phyloP scores from a whole-genome alignment of 2,888 invertebrate species.

The Tinea trinotella region DNA sequence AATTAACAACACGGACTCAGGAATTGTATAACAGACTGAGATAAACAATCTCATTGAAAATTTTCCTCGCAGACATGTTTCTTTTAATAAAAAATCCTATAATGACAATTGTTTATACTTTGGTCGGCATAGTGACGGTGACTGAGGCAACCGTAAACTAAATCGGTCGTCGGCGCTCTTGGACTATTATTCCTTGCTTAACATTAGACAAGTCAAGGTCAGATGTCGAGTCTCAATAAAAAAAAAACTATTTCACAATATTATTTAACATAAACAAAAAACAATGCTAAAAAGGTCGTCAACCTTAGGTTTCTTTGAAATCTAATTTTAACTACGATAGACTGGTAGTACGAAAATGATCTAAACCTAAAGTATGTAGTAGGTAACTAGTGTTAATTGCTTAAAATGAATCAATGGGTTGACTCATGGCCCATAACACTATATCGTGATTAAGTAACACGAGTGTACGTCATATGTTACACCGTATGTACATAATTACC shows the following conservation, averaged over 20 bases:
- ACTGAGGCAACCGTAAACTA: too few species aligned
- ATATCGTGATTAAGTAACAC: slow-evolving; percentile 5
- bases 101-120: background rate
- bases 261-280: too few species aligned
- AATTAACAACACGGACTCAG: background rate
- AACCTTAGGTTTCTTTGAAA: background rate
- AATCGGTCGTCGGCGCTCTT: too few species aligned
- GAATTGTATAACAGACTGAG: background rate
- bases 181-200: too few species aligned
- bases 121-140: too few species aligned
- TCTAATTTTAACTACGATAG: background rate
- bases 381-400: background rate
- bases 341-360: background rate
- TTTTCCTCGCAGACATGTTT: background rate
- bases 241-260: too few species aligned
- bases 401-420: slow-evolving; percentile 6
- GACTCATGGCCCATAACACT: background rate
- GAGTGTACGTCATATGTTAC: background rate
- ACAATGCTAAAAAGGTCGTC: background rate
- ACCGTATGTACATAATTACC: background rate
- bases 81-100: background rate
- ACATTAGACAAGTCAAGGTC: too few species aligned
- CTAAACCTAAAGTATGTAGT: background rate
- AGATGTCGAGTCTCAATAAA: too few species aligned
- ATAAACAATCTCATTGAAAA: background rate